Evolutionary conservation across 2,113 vertebrate species (phyloP).

Genomic region (Gopherus evgoodei): DNA sequence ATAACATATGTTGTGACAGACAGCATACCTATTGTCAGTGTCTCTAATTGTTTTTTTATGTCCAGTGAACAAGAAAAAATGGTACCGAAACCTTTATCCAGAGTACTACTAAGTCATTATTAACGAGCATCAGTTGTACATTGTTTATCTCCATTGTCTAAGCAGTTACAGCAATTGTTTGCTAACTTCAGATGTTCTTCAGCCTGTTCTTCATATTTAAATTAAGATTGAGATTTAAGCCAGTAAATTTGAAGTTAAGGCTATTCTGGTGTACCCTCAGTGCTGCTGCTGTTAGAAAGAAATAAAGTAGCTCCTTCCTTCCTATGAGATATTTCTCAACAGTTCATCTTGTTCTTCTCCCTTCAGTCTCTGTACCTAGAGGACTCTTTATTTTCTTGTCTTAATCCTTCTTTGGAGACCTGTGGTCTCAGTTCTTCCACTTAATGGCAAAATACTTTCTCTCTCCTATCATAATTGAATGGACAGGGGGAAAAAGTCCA

Average conservation of each 20-base stretch:
- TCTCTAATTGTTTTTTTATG: neutral
- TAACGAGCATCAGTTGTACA: neutral
- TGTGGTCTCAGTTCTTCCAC: neutral
- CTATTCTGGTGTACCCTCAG: accelerated
- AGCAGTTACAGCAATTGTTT: neutral
- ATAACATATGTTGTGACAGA: neutral
- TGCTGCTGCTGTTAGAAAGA: accelerated
- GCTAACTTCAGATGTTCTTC: neutral
- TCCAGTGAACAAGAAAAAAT: neutral
- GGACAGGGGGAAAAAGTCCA: neutral
- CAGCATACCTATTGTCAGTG: neutral
- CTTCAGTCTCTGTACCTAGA: neutral
- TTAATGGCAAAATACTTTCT: neutral
- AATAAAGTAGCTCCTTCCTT: neutral
- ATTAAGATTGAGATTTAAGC: neutral
- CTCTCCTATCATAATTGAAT: neutral
- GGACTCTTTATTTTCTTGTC: neutral
- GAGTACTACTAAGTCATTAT: neutral
- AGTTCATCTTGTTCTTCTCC: neutral
- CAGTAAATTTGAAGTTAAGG: neutral
- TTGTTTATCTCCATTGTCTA: neutral
- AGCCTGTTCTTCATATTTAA: neutral
- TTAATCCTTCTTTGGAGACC: neutral
- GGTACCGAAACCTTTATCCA: neutral
- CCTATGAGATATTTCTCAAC: neutral